Percentiles rank a stretch among this genome's conserved stretches.
Conservation (phyloP, 2,113 vertebrate species). For the Glaucomys volans region DNA sequence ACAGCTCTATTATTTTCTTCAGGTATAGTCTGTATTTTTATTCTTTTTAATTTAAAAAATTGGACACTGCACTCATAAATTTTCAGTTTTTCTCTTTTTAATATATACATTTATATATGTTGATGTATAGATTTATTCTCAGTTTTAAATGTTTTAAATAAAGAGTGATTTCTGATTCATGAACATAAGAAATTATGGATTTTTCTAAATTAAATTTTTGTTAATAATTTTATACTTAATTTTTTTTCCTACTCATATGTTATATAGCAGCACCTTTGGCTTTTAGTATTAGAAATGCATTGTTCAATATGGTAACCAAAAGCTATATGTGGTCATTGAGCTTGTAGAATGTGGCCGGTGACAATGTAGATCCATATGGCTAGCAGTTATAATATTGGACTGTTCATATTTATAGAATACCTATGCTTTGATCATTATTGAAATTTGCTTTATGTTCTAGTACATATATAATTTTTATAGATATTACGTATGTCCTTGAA, state of each 20-base stretch:
- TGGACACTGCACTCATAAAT: not conserved
- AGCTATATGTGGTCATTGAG: not conserved
- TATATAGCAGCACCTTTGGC: not conserved
- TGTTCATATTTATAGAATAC: not conserved
- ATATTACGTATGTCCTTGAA: not conserved
- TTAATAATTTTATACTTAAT: not conserved
- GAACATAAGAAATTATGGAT: not conserved
- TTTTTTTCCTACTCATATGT: slow-evolving; percentile 9
- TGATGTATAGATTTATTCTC: slow-evolving; percentile 38
- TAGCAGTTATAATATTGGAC: not conserved
- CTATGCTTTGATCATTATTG: not conserved
- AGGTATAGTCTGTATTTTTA: not conserved
- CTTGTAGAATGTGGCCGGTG: not conserved
- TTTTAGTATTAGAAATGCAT: not conserved
- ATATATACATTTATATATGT: not conserved
- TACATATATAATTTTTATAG: not conserved
- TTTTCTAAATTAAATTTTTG: not conserved
- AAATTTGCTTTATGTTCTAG: not conserved
- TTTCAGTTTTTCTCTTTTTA: not conserved
- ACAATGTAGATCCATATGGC: not conserved
- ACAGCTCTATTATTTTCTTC: not conserved
- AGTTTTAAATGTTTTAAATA: slow-evolving; percentile 25
- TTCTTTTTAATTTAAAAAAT: slow-evolving; percentile 40
- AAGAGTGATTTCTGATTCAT: not conserved
- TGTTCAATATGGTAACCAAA: not conserved